phyloP scores from a whole-genome alignment of 2,888 invertebrate genomes.

The Agonum fuliginosum region DNA sequence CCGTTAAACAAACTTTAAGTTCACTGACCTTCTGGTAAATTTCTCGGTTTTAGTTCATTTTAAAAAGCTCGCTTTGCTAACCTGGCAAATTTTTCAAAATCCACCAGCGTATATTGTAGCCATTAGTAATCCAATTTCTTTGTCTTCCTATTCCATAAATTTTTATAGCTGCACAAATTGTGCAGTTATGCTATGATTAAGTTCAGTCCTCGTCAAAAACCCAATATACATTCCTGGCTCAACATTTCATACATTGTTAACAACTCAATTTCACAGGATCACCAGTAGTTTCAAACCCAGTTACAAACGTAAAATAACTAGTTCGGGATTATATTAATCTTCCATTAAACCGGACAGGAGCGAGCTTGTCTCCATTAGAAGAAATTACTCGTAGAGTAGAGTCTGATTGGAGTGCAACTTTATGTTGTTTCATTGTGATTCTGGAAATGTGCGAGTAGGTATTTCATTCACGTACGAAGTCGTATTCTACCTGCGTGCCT shows the following conservation, averaged over 20 bases:
- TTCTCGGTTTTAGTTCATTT: no score
- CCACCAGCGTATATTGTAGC: no score
- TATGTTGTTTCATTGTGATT: not conserved
- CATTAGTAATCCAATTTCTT: no score
- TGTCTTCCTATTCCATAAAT: no score
- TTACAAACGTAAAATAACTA: conserved; percentile 13
- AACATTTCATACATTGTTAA: conserved; percentile 27
- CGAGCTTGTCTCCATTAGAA: not conserved
- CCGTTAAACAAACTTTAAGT: no score
- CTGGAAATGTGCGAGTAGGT: not conserved
- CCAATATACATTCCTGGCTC: not conserved
- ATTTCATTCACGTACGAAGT: not conserved
- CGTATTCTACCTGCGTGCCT: not conserved
- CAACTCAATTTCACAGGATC: conserved; percentile 4
- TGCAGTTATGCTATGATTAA: not conserved
- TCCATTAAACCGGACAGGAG: not conserved
- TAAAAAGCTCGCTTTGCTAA: no score
- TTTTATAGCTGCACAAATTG: no score
- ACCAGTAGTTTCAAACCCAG: not conserved
- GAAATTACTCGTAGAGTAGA: no score
- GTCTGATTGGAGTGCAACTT: not conserved
- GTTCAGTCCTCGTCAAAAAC: not conserved
- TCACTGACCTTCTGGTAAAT: no score
- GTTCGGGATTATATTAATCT: not conserved
- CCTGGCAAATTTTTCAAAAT: no score